These are phyloP conservation scores for Gasterosteus aculeatus DNA, from an alignment of 2,113 vertebrate species.

Conservation along the genomic window DNA sequence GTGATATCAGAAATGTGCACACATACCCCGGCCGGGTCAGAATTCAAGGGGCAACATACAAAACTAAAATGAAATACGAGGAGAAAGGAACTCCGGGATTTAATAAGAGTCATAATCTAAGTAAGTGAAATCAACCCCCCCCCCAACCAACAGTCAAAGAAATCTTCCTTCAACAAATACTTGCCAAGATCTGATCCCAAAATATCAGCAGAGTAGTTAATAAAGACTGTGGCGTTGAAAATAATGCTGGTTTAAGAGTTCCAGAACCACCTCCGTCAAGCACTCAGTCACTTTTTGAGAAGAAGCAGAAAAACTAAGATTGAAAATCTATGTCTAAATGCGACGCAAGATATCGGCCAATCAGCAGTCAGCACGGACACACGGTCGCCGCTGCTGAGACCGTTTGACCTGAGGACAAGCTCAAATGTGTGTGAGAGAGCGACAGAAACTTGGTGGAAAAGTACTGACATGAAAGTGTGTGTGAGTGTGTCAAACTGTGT, in stretches of 20 bases:
- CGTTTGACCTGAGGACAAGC: neutral
- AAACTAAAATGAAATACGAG: neutral
- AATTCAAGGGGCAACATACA: neutral
- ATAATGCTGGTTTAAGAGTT: neutral
- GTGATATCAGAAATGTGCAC: neutral
- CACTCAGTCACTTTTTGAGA: no score
- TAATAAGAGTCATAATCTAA: neutral
- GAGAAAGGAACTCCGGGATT: neutral
- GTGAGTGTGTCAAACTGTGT: slow-evolving; percentile 21
- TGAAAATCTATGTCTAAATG: neutral
- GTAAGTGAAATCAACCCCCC: neutral
- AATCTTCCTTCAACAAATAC: neutral
- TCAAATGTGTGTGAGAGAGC: slow-evolving; percentile 1
- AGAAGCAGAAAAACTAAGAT: no score
- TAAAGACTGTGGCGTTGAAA: neutral
- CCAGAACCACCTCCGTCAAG: no score
- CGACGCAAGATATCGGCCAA: slow-evolving; percentile 4
- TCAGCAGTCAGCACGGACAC: slow-evolving; percentile 25
- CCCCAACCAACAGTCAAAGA: neutral
- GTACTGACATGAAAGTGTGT: neutral
- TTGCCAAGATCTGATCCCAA: neutral
- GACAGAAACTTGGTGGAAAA: neutral
- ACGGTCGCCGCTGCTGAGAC: neutral
- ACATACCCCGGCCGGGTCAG: neutral
- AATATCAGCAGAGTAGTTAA: neutral